Conservation (phyloP, 2,113 vertebrate species). For the Brachionichthys hirsutus region DNA sequence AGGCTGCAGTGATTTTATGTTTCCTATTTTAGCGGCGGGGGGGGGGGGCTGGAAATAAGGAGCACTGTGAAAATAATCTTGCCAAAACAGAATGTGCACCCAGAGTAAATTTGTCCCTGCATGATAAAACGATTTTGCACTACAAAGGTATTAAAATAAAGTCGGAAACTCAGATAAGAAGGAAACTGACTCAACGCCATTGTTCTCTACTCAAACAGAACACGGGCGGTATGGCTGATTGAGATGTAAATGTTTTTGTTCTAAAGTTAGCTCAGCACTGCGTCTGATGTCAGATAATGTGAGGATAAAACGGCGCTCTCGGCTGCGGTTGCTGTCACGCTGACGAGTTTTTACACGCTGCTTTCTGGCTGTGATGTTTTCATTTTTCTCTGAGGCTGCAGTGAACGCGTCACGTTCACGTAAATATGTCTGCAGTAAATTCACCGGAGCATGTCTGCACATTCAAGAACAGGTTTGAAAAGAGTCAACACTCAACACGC, state of each 20-base stretch:
- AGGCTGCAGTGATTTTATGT: slow-evolving; percentile 23
- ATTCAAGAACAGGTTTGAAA: no score
- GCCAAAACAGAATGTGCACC: slow-evolving; percentile 41
- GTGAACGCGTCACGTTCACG: no score
- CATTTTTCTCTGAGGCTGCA: slow-evolving; percentile 9
- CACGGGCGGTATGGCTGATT: slow-evolving; percentile 19
- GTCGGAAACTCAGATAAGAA: slow-evolving; percentile 20
- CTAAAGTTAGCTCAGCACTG: slow-evolving; percentile 36
- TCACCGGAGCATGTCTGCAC: no score
- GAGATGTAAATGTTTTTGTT: slow-evolving; percentile 38
- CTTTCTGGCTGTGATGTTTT: slow-evolving; percentile 9
- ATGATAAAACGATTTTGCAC: slow-evolving; percentile 27
- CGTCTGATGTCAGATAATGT: slow-evolving; percentile 27
- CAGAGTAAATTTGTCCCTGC: slow-evolving; percentile 32
- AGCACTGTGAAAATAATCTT: slow-evolving; percentile 43
- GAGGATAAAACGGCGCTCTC: slow-evolving; percentile 16
- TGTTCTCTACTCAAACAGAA: slow-evolving; percentile 15
- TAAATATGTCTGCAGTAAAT: no score
- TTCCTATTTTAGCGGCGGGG: no score
- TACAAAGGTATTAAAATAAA: slow-evolving; percentile 24
- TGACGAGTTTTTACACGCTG: slow-evolving; percentile 8
- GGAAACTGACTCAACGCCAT: slow-evolving; percentile 3
- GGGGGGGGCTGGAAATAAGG: slow-evolving; percentile 8
- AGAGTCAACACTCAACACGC: no score
- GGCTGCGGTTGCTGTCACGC: slow-evolving; percentile 29